phyloP scores from a whole-genome alignment of 2,888 invertebrate genomes.

The Diachrysia chrysitis region DNA sequence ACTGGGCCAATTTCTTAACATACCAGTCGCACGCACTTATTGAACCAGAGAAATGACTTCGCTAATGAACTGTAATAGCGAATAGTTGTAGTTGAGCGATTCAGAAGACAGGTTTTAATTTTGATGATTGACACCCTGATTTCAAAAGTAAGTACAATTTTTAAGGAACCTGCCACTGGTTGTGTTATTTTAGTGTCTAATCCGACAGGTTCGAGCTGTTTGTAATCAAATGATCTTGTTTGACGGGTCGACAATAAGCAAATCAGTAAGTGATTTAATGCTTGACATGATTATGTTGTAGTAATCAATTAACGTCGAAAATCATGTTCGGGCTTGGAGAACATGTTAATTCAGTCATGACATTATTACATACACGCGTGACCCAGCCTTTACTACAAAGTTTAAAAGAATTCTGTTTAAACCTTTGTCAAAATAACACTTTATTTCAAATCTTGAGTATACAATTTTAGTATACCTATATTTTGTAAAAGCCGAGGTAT shows the following conservation, averaged over 20 bases:
- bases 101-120: conserved; percentile 37
- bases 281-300: neutral
- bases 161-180: conserved; percentile 18
- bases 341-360: conserved; percentile 3
- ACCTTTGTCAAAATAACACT: too few species aligned
- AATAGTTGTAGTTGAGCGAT: conserved; percentile 41
- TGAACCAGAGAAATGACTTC: conserved; percentile 53
- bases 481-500: too few species aligned
- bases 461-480: neutral
- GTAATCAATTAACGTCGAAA: conserved; percentile 1
- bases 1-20: conserved; percentile 55
- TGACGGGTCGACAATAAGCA: neutral
- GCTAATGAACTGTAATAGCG: conserved; percentile 37
- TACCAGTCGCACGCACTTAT: conserved; percentile 43
- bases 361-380: neutral
- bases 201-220: conserved; percentile 25
- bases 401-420: neutral
- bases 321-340: neutral
- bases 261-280: conserved; percentile 8
- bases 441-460: neutral
- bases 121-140: conserved; percentile 24
- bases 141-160: conserved; percentile 18
- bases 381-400: neutral
- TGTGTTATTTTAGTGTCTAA: conserved; percentile 11
- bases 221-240: conserved; percentile 1